These are phyloP conservation scores for Orius laevigatus DNA, from an alignment of 1,140 invertebrate genomes.

Conservation along the genomic window DNA sequence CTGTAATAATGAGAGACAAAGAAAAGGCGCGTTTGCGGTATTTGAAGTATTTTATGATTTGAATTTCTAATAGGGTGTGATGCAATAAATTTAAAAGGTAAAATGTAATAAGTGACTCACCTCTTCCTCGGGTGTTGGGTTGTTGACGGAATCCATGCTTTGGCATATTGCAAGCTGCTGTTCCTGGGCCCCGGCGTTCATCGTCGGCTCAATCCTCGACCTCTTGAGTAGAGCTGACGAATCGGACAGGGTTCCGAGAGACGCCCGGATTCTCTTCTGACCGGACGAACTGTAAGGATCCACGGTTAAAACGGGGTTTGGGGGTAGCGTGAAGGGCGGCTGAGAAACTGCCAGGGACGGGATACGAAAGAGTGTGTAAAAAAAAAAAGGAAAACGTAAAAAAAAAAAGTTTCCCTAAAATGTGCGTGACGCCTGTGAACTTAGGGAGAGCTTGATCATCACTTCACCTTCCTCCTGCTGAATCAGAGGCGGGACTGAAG, in stretches of 20 bases:
- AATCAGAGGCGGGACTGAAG: slow-evolving; percentile 2
- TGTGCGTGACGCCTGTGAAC: not conserved
- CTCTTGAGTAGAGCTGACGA: slow-evolving; percentile 4
- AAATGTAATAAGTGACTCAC: not conserved
- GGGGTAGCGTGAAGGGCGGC: not conserved
- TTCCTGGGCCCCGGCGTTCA: slow-evolving; percentile 1
- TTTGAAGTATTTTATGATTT: too few species aligned
- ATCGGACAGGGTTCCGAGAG: not conserved
- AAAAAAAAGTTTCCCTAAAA: slow-evolving; percentile 1
- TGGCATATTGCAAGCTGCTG: slow-evolving; percentile 3
- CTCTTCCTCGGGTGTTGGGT: slow-evolving; percentile 2
- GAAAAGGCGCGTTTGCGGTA: too few species aligned
- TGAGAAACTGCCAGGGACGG: not conserved
- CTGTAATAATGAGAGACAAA: too few species aligned
- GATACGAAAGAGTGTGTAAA: not conserved
- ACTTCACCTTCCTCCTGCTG: not conserved
- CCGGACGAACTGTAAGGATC: slow-evolving; percentile 7
- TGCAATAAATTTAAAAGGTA: too few species aligned
- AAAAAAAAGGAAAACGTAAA: not conserved
- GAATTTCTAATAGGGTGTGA: too few species aligned
- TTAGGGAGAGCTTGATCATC: not conserved
- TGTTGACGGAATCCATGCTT: slow-evolving; percentile 1
- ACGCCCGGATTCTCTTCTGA: slow-evolving; percentile 3
- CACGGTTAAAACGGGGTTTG: slow-evolving; percentile 2
- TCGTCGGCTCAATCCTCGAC: not conserved